A percentile compares a stretch with the other conserved stretches of the same genome.
Conservation (phyloP, 1,140 invertebrate species). For the Bombus turneri region DNA sequence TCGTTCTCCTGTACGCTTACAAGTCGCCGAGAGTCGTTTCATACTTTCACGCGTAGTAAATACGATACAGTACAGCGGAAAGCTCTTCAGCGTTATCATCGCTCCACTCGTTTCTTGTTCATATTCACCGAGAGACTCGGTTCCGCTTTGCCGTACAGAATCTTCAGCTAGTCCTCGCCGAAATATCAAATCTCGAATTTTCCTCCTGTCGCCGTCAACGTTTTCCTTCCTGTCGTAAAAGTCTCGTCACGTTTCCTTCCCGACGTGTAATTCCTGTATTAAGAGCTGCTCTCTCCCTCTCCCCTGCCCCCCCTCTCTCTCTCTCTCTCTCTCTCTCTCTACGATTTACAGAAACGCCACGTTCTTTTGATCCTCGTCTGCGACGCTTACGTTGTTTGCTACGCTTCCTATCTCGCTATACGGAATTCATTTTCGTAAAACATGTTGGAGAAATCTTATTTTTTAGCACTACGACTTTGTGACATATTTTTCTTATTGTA, state of each 20-base stretch:
- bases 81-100: conserved; percentile 57
- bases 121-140: background rate
- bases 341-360: conserved; percentile 7
- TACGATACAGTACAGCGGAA: conserved; percentile 40
- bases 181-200: conserved; percentile 63
- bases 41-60: background rate
- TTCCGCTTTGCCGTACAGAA: conserved; percentile 42
- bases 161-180: conserved; percentile 17
- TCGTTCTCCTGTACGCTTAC: conserved; percentile 2
- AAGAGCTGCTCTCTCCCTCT: background rate
- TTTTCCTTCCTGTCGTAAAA: background rate
- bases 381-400: background rate
- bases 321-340: background rate
- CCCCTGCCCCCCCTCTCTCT: no score
- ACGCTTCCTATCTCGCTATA: background rate
- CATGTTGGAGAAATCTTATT: background rate
- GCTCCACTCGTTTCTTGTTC: conserved; percentile 42
- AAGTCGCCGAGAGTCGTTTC: background rate
- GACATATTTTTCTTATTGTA: background rate
- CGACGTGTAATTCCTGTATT: conserved; percentile 20
- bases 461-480: background rate
- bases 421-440: conserved; percentile 4
- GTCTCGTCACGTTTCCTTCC: conserved; percentile 5
- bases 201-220: background rate
- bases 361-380: background rate